Percentiles rank a stretch among this genome's conserved stretches.
phyloP scores from a whole-genome alignment of 2,113 vertebrate genomes.

The Pedetes capensis region DNA sequence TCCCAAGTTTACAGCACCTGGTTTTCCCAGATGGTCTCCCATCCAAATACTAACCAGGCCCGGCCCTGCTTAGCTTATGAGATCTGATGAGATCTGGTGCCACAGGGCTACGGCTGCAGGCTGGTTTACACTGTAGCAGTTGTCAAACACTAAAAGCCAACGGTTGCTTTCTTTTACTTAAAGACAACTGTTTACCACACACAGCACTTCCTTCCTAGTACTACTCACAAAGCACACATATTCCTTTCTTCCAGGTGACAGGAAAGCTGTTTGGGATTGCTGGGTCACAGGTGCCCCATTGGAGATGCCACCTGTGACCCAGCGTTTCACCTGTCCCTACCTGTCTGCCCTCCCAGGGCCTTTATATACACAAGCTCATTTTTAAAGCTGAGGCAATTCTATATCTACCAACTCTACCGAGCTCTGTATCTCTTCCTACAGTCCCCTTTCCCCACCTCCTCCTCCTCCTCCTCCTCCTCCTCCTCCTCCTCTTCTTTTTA shows the following conservation, averaged over 20 bases:
- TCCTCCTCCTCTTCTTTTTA: neutral
- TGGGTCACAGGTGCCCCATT: neutral
- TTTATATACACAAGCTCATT: fast-evolving
- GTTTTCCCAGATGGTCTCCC: too few species aligned
- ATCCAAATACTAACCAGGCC: too few species aligned
- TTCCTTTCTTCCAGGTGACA: neutral
- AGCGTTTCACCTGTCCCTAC: fast-evolving
- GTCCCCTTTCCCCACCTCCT: neutral
- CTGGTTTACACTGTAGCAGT: neutral
- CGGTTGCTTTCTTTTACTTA: neutral
- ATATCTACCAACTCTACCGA: neutral
- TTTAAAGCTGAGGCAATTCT: neutral
- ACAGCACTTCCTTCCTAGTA: neutral
- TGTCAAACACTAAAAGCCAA: too few species aligned
- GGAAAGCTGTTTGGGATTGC: neutral
- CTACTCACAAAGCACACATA: fast-evolving
- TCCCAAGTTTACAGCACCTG: too few species aligned
- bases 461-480: neutral
- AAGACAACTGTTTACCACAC: neutral
- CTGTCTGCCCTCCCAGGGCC: neutral
- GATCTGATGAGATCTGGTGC: too few species aligned
- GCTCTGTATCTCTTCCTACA: neutral
- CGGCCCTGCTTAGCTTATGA: too few species aligned
- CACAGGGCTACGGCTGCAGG: too few species aligned
- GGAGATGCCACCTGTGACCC: neutral